Conservation (phyloP, 37 sponge, comb jelly and placozoan species). For the Ephydatia muelleri region DNA sequence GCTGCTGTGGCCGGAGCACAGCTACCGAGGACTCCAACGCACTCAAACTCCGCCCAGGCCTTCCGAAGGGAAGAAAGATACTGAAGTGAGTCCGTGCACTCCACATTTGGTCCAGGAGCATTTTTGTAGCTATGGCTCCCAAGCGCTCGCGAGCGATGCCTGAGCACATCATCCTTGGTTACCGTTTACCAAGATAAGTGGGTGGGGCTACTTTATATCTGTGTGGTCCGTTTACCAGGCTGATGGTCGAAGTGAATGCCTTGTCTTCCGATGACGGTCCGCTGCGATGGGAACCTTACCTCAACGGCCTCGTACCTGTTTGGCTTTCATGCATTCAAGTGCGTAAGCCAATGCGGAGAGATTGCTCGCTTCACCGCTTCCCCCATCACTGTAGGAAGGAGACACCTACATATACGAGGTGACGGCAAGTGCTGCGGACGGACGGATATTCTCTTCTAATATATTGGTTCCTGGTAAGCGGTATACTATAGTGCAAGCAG, state of each 20-base stretch:
- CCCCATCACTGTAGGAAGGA: conserved; percentile 18
- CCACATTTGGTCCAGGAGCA: too few relatives aligned
- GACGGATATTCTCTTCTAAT: conserved; percentile 24
- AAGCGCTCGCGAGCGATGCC: too few relatives aligned
- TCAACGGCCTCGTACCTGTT: conserved; percentile 26
- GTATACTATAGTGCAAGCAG: neutral
- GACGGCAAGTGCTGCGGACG: conserved; percentile 41
- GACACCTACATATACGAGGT: conserved; percentile 38
- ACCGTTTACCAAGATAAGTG: too few relatives aligned
- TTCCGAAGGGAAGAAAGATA: too few relatives aligned
- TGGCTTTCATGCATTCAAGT: conserved; percentile 18
- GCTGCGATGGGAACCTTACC: conserved; percentile 12
- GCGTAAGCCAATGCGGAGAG: neutral
- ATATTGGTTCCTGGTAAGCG: conserved; percentile 50
- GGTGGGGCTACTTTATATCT: neutral
- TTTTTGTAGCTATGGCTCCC: too few relatives aligned
- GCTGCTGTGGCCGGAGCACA: too few relatives aligned
- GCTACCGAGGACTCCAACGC: too few relatives aligned
- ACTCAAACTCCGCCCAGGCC: too few relatives aligned
- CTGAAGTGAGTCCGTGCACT: too few relatives aligned
- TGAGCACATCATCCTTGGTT: too few relatives aligned
- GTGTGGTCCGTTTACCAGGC: conserved; percentile 2
- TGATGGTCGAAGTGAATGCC: conserved; percentile 12
- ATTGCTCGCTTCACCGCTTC: neutral
- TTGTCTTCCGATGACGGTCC: conserved; percentile 18